These are phyloP conservation scores for Aphidoletes aphidimyza DNA, from an alignment of 2,888 invertebrate species.

Conservation along the genomic window DNA sequence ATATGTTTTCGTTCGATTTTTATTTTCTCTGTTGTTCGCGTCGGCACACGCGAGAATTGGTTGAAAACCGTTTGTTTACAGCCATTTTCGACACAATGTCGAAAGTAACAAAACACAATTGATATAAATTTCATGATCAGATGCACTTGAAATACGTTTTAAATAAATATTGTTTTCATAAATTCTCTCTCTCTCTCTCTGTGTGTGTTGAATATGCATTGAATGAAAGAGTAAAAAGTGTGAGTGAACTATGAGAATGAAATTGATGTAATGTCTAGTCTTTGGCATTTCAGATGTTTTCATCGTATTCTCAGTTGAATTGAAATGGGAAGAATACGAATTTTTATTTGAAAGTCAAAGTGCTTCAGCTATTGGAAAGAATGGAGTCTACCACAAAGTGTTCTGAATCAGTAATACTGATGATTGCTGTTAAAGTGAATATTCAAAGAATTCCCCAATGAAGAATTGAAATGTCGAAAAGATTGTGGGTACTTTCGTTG, in stretches of 20 bases:
- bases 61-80: not conserved
- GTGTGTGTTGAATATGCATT: not conserved
- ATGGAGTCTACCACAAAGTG: not conserved
- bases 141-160: not conserved
- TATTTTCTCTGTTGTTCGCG: no score
- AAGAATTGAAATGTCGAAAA: slow-evolving; percentile 32
- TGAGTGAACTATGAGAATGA: not conserved
- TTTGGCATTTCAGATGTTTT: not conserved
- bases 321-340: not conserved
- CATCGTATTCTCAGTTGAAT: not conserved
- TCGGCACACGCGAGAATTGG: slow-evolving; percentile 23
- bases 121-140: slow-evolving; percentile 13
- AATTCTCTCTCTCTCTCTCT: no score
- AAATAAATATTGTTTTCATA: not conserved
- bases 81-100: not conserved
- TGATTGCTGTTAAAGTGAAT: slow-evolving; percentile 7
- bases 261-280: not conserved
- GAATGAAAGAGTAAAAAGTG: not conserved
- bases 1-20: no score
- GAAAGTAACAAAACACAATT: not conserved
- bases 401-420: not conserved
- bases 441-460: slow-evolving; percentile 29
- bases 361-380: not conserved
- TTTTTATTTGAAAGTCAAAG: not conserved
- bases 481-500: not conserved